Evolutionary conservation across 2,797 vertebrate species (phyloP).

Genomic region (Acanthurus leucopareius): DNA sequence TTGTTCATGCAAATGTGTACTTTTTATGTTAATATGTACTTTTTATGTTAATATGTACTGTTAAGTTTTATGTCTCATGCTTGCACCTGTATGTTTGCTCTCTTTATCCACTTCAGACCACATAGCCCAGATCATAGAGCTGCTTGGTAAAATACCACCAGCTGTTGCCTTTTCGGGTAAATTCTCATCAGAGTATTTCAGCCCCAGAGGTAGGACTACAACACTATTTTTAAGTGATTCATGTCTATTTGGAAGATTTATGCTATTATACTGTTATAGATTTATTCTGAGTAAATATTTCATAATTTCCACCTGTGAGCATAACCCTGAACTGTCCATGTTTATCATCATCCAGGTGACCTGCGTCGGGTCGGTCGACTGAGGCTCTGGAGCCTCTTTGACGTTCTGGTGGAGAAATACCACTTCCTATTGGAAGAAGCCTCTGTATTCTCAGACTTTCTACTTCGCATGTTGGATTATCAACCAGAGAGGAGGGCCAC

Average conservation of each 20-base stretch:
- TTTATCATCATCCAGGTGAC: conserved; percentile 80
- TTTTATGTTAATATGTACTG: conserved; percentile 5
- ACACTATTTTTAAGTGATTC: background rate
- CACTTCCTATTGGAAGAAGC: conserved; percentile 81
- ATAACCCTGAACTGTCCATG: background rate
- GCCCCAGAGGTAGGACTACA: conserved; percentile 83
- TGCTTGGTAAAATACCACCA: conserved; percentile 89
- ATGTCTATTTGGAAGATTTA: background rate
- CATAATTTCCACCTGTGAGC: background rate
- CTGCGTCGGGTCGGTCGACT: conserved; percentile 81
- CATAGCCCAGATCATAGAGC: conserved; percentile 88
- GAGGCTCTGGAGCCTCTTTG: conserved; percentile 82
- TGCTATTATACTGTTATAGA: background rate
- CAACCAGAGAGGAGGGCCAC: conserved; percentile 84
- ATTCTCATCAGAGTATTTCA: conserved; percentile 88
- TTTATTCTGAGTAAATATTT: background rate
- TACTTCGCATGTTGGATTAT: conserved; percentile 87
- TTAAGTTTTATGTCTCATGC: background rate
- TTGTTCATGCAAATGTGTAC: background rate
- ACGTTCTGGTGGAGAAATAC: conserved; percentile 87
- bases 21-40: conserved; percentile 5
- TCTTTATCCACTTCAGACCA: conserved; percentile 84
- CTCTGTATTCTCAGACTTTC: conserved; percentile 83
- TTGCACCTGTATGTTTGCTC: conserved; percentile 17
- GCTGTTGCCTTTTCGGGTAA: conserved; percentile 85